Evolutionary conservation across 1,140 invertebrate species (phyloP), one percentile per base, ranked within the genome.

Genomic region (Drosophila fuyamai): DNA sequence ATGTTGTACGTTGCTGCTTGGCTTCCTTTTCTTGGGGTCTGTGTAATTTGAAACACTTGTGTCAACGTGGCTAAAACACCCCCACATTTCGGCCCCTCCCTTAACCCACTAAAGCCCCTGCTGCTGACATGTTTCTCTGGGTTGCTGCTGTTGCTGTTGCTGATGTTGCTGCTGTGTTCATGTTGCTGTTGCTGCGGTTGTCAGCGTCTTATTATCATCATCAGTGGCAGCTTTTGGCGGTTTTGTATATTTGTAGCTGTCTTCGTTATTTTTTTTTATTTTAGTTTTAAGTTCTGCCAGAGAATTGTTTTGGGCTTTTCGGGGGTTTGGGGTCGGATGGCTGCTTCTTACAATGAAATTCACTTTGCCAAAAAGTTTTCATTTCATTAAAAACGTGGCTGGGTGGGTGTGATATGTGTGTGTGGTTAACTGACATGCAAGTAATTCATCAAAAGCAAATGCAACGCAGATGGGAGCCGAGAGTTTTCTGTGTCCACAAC

Each of bases 31-130:
- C 62, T 29, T 58, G 14, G 68, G 14, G 16, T 65, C 74, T 73
- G 71, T 82, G 83, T 91, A 92, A 91, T 92, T 91, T 72, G 78
- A 89, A 91, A 82, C 90, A 92, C 90, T 92, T 92, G 90, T 91
- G 85, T 76, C 89, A 90, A 73, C 73, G 70, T 77, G 58, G 58
- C 58, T 29, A 73, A 35, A 27, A 40, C 57, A 14, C 29, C 41
- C 12, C 14, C 38, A 29, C 44, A 48, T 29, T 53, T 44, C 6
- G 48, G 47, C 35, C 18, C 14, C 9, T 10, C 35, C 7, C 4
- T 23, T 47, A 23, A 47, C n/a, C 4, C 50, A 5, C 44, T 7
- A 2, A 10, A 12, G 51, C 27, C 36, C 35, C 53, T 67, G 63
- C 56, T 48, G 36, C 38, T 63, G 58, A 75, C 72, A 63, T 53